These are phyloP conservation scores for Strigamia transsilvanica DNA, from an alignment of 2,888 invertebrate species.

Conservation along the genomic window DNA sequence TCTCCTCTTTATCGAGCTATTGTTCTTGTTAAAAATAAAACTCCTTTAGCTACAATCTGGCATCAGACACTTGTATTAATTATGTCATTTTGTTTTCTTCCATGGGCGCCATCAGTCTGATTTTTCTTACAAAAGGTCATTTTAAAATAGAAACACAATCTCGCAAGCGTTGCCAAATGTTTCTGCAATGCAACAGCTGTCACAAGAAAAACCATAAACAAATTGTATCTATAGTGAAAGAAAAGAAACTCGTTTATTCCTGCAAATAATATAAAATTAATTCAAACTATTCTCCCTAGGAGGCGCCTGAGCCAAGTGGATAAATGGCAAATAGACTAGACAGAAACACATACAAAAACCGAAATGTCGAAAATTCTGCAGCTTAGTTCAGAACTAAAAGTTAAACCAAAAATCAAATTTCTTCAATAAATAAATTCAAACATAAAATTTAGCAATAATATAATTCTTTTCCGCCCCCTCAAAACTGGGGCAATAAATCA, in stretches of 20 bases:
- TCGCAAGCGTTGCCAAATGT: not conserved
- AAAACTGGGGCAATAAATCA: no score
- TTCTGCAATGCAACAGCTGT: constrained; percentile 8
- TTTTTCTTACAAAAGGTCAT: constrained; percentile 2
- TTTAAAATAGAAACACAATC: constrained; percentile 8
- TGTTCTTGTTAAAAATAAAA: constrained; percentile 8
- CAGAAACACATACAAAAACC: not conserved
- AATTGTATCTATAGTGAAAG: constrained; percentile 3
- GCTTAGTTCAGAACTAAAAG: no score
- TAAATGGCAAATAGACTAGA: not conserved
- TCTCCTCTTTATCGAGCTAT: not conserved
- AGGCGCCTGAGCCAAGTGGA: not conserved
- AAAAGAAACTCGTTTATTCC: not conserved
- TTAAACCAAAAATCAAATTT: no score
- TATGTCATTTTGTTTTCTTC: constrained; percentile 8
- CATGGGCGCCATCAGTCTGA: not conserved
- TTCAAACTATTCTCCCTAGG: not conserved
- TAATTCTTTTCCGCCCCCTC: no score
- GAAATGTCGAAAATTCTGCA: no score
- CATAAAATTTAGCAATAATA: no score
- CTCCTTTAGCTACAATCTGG: not conserved
- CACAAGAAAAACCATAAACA: constrained; percentile 1
- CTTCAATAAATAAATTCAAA: no score
- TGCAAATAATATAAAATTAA: not conserved
- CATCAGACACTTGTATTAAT: constrained; percentile 8